Evolutionary conservation across 2,113 vertebrate genomes (phyloP).

Genomic region (Octodon degus): DNA sequence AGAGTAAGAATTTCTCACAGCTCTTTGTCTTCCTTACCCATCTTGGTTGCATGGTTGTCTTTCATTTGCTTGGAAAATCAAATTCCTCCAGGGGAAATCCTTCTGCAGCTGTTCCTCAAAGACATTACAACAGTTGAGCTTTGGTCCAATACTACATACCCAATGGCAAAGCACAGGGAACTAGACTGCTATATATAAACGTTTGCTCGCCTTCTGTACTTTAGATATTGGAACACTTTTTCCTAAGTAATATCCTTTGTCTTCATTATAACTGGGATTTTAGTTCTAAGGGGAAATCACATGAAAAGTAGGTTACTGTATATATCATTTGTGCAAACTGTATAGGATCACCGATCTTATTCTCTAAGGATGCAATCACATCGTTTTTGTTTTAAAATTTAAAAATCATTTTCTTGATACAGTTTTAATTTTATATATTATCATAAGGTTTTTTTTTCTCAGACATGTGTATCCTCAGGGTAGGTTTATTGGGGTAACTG

Average conservation of each 20-base stretch:
- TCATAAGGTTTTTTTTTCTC: constrained; percentile 16
- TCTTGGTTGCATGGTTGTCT: constrained; percentile 45
- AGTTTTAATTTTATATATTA: constrained; percentile 43
- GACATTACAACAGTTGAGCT: constrained; percentile 57
- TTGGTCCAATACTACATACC: constrained; percentile 68
- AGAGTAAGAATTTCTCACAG: constrained; percentile 42
- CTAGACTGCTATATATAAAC: constrained; percentile 10
- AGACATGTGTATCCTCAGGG: not conserved
- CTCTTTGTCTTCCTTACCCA: constrained; percentile 61
- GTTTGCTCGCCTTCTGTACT: constrained; percentile 48
- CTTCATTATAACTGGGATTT: constrained; percentile 78
- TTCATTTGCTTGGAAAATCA: constrained; percentile 38
- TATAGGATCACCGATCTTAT: constrained; percentile 68
- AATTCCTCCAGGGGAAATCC: constrained; percentile 64
- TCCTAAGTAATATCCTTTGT: constrained; percentile 75
- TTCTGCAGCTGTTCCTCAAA: constrained; percentile 49
- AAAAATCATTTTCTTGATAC: constrained; percentile 8
- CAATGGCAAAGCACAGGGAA: constrained; percentile 35
- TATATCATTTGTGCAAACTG: constrained; percentile 56
- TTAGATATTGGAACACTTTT: constrained; percentile 56
- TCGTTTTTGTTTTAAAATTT: constrained; percentile 23
- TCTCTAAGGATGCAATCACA: constrained; percentile 52
- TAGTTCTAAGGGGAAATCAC: constrained; percentile 86
- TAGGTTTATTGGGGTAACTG: not conserved
- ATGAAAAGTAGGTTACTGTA: constrained; percentile 84